Base-by-base conservation (phyloP, 2,888 invertebrate genomes). In the Rapana venosa region DNA sequence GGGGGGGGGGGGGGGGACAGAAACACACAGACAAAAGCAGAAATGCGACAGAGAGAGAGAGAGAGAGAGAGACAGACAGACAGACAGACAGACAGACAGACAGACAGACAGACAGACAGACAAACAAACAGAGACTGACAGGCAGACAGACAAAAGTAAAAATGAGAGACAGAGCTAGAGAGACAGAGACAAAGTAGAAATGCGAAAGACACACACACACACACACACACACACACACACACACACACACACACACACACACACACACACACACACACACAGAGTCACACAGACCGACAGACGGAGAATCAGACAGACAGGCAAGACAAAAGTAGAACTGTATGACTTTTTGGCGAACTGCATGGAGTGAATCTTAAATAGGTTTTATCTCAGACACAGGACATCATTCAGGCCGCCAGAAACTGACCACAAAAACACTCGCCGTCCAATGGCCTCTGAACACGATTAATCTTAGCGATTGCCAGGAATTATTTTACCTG, bases 11-110 rank as follows among this genome's bases (percentile, higher is more conserved):
- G 11, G 61, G 17, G 61, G 17, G 61, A 61, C 13, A 61, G 61
- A 61, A 17, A 61, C 13, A 61, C 61, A n/a, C n/a, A n/a, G n/a
- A n/a, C n/a, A n/a, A n/a, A n/a, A n/a, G n/a, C n/a, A n/a, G n/a
- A n/a, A n/a, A n/a, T n/a, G n/a, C n/a, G n/a, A n/a, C n/a, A 66
- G 66, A 66, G 66, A 66, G 66, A 66, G 66, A 66, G 66, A 66
- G 66, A 66, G 66, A 66, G 66, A 66, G 20, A 66, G 20, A 66
- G 66, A 66, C 66, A 66, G 6, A 66, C 66, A 66, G 5, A 66
- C 66, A 66, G 6, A 66, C 66, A 66, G 6, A 66, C 20, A 66
- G 1, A 66, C 66, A 66, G 6, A 66, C 20, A 66, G 1, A 66
- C 17, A 66, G 1, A 66, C 20, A 66, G 5, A 66, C 20, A 66